phyloP scores from a whole-genome alignment of 2,888 invertebrate species.

The Pachydiplax longipennis region DNA sequence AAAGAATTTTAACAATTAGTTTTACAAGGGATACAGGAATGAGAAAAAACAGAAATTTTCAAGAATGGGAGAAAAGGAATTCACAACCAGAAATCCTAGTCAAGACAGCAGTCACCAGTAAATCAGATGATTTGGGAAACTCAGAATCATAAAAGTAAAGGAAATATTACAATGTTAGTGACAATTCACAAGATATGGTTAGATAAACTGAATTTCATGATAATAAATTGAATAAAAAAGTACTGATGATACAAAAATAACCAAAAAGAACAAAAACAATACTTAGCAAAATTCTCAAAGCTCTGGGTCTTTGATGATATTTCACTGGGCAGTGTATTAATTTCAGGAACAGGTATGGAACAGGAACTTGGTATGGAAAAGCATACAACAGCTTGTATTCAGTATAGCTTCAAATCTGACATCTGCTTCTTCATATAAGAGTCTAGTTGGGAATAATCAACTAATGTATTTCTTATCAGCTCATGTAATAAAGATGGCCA shows the following conservation, averaged over 20 bases:
- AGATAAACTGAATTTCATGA: too few species aligned
- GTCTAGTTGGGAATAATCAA: constrained; percentile 83
- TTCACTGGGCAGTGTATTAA: neutral
- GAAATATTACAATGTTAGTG: too few species aligned
- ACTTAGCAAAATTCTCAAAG: neutral
- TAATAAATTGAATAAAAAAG: neutral
- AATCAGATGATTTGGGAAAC: too few species aligned
- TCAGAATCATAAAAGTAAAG: too few species aligned
- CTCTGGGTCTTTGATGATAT: neutral
- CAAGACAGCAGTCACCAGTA: too few species aligned
- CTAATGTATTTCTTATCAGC: constrained; percentile 78
- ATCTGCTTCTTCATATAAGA: constrained; percentile 73
- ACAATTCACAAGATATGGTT: too few species aligned
- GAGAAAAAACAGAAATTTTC: too few species aligned
- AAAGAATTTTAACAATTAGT: too few species aligned
- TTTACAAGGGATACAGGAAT: too few species aligned
- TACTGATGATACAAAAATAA: neutral
- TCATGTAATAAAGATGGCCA: constrained; percentile 82
- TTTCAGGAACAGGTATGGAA: neutral
- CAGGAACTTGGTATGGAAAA: neutral
- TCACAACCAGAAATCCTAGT: too few species aligned
- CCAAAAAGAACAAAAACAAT: neutral
- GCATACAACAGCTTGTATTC: neutral
- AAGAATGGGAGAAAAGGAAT: too few species aligned
- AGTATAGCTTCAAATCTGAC: constrained; percentile 52